Base-by-base conservation (phyloP, 2,888 invertebrate species). In the Cosmorhoe ocellata region DNA sequence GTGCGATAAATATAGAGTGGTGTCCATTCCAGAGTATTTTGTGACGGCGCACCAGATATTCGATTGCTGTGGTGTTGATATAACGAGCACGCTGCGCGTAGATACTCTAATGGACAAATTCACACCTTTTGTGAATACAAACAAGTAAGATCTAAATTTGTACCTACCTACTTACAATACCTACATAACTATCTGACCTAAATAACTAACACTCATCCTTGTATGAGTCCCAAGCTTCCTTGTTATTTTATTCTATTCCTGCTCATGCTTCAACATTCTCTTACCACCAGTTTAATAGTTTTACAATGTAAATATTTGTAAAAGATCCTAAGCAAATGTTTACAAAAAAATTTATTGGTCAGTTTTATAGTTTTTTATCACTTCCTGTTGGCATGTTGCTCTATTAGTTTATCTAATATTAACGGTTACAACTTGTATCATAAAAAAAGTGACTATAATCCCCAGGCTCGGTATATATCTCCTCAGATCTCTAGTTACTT, bases 91-190 rank as follows among this genome's bases (percentile, higher is more conserved):
- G 56, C 66, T 89, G 59, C 76, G 76, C 54, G 86, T 89, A 39
- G 79, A 87, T 59, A 68, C 73, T 32, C 71, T 90, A 50, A 88
- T 90, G 86, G 84, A 87, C 52, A 85, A 85, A 67, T 86, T 87
- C 62, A 79, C 84, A 51, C 86, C 88, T 43, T 84, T 81, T 59
- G 74, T 87, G 38, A 85, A 85, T 68, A 84, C 84, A 58, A 83
- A 87, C 70, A 88, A 86, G 90, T 90, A 67, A 82, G 88, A 57
- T n/a, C n/a, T n/a, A n/a, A n/a, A n/a, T n/a, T n/a, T n/a, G n/a
- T n/a, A n/a, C n/a, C n/a, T n/a, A n/a, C n/a, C n/a, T n/a, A n/a
- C n/a, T 24, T 8, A 18, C 18, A 11, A 3, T 18, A 18, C 5
- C 5, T 18, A 18, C 18, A n/a, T n/a, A n/a, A n/a, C n/a, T n/a